phyloP scores from a whole-genome alignment of 1,140 invertebrate genomes.

The Ostrea edulis region DNA sequence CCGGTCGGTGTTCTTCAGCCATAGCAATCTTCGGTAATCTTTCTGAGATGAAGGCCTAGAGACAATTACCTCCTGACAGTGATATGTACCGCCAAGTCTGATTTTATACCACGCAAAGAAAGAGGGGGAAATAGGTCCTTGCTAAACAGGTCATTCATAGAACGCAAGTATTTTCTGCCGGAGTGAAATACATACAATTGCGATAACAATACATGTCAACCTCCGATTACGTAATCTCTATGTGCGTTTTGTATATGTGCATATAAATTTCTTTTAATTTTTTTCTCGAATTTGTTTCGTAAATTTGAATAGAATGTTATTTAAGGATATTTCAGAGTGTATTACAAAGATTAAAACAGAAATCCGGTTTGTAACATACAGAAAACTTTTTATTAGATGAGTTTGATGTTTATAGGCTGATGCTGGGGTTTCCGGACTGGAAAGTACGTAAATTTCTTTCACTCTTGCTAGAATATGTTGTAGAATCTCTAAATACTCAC shows the following conservation, averaged over 20 bases:
- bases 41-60: conserved; percentile 13
- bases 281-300: not conserved
- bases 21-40: conserved; percentile 35
- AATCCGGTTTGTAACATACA: not conserved
- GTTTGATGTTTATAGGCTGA: too few relatives aligned
- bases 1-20: conserved; percentile 19
- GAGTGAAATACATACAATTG: not conserved
- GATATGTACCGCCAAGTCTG: not conserved
- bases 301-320: not conserved
- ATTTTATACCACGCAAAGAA: conserved; percentile 1
- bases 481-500: not conserved
- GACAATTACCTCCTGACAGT: conserved; percentile 30
- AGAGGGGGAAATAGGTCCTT: not conserved
- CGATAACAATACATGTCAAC: not conserved
- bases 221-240: not conserved
- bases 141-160: conserved; percentile 5
- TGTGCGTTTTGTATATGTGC: not conserved
- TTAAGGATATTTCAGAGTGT: not conserved
- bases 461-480: not conserved
- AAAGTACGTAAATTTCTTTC: not conserved
- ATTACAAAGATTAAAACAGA: not conserved
- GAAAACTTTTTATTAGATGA: not conserved
- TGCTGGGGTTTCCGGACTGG: too few relatives aligned
- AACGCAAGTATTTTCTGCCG: not conserved
- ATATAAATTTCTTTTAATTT: not conserved